Evolutionary conservation across 1,140 invertebrate species (phyloP), one percentile per base, ranked within the genome.

Genomic region (Cyphomyrmex costatus): DNA sequence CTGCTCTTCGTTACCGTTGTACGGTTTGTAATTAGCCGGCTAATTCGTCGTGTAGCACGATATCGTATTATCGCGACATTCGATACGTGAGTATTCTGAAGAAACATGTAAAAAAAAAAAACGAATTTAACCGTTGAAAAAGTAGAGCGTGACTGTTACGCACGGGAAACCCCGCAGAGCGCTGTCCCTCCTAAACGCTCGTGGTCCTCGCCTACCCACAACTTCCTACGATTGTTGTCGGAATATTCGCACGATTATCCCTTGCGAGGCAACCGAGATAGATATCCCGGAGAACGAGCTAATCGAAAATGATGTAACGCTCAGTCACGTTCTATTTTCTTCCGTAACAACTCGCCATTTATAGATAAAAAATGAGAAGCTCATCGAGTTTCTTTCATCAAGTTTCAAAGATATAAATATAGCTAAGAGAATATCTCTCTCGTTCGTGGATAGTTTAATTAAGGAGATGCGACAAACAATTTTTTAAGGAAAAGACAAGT

Each of bases 171-270:
- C 85, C 63, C 49, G 51, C 33, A 33, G 5, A 24, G 61, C 53
- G 49, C 19, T 33, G 76, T 77, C 76, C 61, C 36, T 51, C 46
- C 61, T 88, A 73, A 76, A 86, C 51, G 60, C 77, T 42, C 58
- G 88, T 33, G 53, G 58, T 86, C 84, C 88, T 89, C 78, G 79
- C 73, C 82, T 83, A 88, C 73, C 65, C 56, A 61, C 56, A 36
- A 86, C 87, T 91, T 91, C 90, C 90, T 91, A 91, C 87, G 56
- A 91, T 91, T 91, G 90, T 91, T 91, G 68, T 63, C 87, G 21
- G 65, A 49, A 88, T 88, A 84, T 90, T 91, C 90, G 70, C 90
- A 91, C 90, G 89, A 91, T 91, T 88, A 90, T 90, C 58, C 21
- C 51, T 82, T 49, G 68, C 66, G 66, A 60, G 51, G 60, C n/a